phyloP scores from a whole-genome alignment of 2,888 invertebrate species.

The Eupithecia insigniata region DNA sequence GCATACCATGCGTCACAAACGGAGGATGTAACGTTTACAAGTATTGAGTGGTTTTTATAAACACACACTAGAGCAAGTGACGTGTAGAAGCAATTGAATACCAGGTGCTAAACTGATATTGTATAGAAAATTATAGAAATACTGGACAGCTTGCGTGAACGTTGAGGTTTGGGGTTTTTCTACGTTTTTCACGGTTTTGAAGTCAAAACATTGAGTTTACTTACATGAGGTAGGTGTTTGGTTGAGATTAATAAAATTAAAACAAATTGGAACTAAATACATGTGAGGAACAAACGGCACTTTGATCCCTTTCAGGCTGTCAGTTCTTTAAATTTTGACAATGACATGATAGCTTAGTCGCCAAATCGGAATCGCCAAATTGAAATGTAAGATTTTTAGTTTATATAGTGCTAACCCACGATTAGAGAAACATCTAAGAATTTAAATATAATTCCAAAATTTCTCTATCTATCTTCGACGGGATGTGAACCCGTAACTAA shows the following conservation, averaged over 20 bases:
- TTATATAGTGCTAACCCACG: no score
- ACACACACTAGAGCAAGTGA: neutral
- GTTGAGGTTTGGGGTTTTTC: neutral
- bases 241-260: neutral
- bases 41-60: no score
- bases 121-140: neutral
- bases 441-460: no score
- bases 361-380: no score
- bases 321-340: no score
- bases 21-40: neutral
- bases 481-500: no score
- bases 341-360: no score
- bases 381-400: no score
- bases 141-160: neutral
- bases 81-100: conserved; percentile 7
- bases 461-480: no score
- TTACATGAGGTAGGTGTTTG: neutral
- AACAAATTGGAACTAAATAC: neutral
- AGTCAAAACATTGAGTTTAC: neutral
- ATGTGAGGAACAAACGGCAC: neutral
- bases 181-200: neutral
- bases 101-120: conserved; percentile 5
- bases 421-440: no score
- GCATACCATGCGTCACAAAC: neutral
- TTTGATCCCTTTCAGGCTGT: neutral